phyloP scores from a whole-genome alignment of 2,888 invertebrate genomes.

The Morinoia aosen region DNA sequence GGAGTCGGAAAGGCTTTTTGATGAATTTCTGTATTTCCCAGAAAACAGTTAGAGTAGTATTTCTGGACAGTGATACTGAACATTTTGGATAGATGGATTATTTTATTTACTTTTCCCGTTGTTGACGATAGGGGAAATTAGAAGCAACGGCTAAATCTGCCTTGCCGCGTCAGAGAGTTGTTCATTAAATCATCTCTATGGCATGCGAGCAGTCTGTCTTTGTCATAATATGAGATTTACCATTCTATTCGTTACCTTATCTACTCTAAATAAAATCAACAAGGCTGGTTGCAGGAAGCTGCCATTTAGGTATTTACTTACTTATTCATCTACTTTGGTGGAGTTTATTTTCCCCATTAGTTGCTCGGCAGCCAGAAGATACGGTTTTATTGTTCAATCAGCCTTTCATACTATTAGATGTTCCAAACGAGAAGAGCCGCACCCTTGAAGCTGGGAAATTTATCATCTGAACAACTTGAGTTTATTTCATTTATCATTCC shows the following conservation, averaged over 20 bases:
- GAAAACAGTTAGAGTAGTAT: too few species aligned
- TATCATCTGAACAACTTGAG: background rate
- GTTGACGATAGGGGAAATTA: too few species aligned
- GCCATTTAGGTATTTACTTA: background rate
- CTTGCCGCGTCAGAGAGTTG: too few species aligned
- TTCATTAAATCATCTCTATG: background rate
- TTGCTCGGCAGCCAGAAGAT: background rate
- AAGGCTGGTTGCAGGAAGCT: background rate
- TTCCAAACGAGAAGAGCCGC: background rate
- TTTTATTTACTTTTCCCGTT: too few species aligned
- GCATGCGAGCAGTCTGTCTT: background rate
- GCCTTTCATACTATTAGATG: background rate
- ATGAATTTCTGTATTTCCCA: too few species aligned
- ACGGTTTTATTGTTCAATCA: background rate
- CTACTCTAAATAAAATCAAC: background rate
- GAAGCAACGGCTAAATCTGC: too few species aligned
- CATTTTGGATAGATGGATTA: too few species aligned
- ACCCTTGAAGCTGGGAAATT: background rate
- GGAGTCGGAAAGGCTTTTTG: too few species aligned
- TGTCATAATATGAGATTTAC: background rate
- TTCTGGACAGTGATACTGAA: too few species aligned
- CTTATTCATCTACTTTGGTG: background rate
- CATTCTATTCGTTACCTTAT: background rate
- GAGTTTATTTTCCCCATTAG: background rate
- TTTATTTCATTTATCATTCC: background rate